These are phyloP conservation scores for Camelus dromedarius DNA, from an alignment of 2,113 vertebrate genomes.

Conservation along the genomic window DNA sequence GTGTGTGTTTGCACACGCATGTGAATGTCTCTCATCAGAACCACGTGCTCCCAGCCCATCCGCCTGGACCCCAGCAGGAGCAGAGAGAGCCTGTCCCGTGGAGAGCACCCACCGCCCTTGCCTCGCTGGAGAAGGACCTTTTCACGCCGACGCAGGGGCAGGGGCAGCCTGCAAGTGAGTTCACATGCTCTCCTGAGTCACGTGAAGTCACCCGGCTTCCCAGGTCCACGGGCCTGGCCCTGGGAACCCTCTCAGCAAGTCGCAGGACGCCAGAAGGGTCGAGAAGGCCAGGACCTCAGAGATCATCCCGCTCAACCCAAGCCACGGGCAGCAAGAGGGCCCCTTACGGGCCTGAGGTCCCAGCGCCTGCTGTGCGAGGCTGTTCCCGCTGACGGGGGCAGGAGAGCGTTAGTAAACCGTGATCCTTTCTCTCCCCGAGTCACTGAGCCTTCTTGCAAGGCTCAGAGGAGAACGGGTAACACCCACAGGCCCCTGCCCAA, in stretches of 20 bases:
- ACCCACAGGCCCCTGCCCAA: too few relatives aligned
- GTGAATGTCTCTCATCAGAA: background rate
- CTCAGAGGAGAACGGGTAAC: background rate
- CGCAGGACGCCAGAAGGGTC: background rate
- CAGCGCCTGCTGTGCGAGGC: background rate
- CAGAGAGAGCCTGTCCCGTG: background rate
- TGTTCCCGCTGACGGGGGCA: background rate
- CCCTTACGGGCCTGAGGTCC: background rate
- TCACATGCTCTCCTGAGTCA: background rate
- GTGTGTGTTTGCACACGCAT: background rate
- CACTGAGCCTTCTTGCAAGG: background rate
- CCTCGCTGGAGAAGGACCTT: background rate
- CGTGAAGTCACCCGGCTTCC: background rate
- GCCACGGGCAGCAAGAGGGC: background rate
- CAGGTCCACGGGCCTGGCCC: background rate
- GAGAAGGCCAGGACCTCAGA: background rate
- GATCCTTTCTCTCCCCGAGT: background rate
- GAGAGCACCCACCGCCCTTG: background rate
- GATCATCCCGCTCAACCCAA: background rate
- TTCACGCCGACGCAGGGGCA: background rate
- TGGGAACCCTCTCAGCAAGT: background rate
- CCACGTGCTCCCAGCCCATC: background rate
- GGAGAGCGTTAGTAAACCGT: background rate
- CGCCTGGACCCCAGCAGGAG: background rate
- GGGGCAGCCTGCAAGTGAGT: background rate